Evolutionary conservation across 2,113 vertebrate genomes (phyloP), one percentile per base, ranked within the genome.

Genomic region (Trichechus manatus): DNA sequence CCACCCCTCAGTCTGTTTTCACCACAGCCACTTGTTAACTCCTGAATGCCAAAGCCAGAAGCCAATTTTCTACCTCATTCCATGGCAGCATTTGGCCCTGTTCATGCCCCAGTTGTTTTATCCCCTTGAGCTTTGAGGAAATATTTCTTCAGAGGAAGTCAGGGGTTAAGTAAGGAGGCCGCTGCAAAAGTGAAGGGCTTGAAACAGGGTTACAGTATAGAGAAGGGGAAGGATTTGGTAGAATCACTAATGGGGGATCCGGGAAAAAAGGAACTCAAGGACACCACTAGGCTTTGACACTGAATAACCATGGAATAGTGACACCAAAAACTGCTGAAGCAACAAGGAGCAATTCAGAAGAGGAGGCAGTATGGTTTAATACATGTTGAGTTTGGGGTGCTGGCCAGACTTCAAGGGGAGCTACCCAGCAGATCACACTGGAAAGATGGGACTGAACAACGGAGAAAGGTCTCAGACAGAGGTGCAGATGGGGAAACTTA

Each of bases 241-340:
- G 44, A 50, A 5, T 42, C 50, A 5, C 0, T 11, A 42, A 10
- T 0, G 8, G 33, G 53, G 9, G 27, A 5, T 13, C 56, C 0
- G 15, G 23, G 50, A 74, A 15, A 63, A 56, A 53, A 75, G 53
- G 68, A 29, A 31, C n/a, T 19, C 39, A 33, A 29, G 70, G 80
- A 1, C 3, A 56, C 10, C 19, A 7, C 0, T 3, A 56, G n/a
- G 61, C 70, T 64, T 31, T 50, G 53, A 63, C 11, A 2, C 4
- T 5, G 85, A 74, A 7, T 1, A n/a, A 39, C n/a, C 23, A 11
- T 47, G n/a, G n/a, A 33, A 7, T 0, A 9, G 70, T 6, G 53
- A 66, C 33, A 9, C 8, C 13, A 11, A 0, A 39, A 42, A 3
- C 36, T 9, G 17, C 31, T 0, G 1, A 68, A 9, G 6, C 29